A percentile compares a stretch with the other conserved stretches of the same genome.
These are phyloP conservation scores for Pocota personata DNA, from an alignment of 2,888 invertebrate species.

Conservation along the genomic window DNA sequence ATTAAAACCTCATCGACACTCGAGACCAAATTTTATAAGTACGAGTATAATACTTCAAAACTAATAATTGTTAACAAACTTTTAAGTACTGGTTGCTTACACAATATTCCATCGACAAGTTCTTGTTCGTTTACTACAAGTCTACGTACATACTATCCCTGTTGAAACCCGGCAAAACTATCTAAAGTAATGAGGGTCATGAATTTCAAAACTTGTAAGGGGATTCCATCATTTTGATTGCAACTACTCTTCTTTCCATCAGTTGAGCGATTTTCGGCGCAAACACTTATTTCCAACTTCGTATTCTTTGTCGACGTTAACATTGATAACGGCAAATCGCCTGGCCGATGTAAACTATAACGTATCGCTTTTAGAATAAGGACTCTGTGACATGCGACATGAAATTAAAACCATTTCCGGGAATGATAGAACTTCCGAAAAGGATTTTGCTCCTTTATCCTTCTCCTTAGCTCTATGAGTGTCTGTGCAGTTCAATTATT, in stretches of 20 bases:
- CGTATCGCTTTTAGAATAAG: constrained; percentile 36
- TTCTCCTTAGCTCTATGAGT: not conserved
- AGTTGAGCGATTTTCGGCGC: constrained; percentile 34
- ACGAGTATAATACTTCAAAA: constrained; percentile 62
- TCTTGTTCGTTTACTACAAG: not conserved
- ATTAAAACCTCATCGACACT: constrained; percentile 37
- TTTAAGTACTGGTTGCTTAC: constrained; percentile 7
- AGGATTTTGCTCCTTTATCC: constrained; percentile 6
- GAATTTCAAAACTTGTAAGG: constrained; percentile 44
- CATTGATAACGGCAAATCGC: constrained; percentile 5
- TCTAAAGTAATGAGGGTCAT: constrained; percentile 41
- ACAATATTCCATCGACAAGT: constrained; percentile 29
- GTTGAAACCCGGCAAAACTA: constrained; percentile 22
- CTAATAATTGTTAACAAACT: constrained; percentile 48
- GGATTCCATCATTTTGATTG: constrained; percentile 30
- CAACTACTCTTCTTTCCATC: not conserved
- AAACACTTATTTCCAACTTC: constrained; percentile 19
- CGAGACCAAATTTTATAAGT: constrained; percentile 41
- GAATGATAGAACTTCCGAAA: constrained; percentile 26
- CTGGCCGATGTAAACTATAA: not conserved
- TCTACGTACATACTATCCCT: too few species aligned
- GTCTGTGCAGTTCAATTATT: constrained; percentile 8
- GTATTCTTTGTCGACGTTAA: not conserved
- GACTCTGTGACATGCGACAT: constrained; percentile 55
- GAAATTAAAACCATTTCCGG: constrained; percentile 47